Evolutionary conservation across 2,888 invertebrate genomes (phyloP), one percentile per base, ranked within the genome.

Genomic region (Anthophora plumipes): DNA sequence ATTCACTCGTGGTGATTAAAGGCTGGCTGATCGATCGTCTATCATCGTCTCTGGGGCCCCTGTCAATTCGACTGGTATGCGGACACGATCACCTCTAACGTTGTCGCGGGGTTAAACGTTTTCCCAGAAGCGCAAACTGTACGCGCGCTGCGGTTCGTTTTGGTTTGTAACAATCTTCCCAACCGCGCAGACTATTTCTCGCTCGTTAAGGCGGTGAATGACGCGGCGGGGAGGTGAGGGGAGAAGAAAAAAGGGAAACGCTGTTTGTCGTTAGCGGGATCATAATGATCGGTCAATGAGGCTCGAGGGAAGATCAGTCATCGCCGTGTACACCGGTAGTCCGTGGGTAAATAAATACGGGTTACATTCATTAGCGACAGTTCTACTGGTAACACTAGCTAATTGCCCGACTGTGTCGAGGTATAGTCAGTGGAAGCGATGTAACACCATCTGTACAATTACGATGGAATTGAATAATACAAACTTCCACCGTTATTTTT

Each of bases 71-170:
- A 81, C 85, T 85, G 89, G 91, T 89, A 92, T 90, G 91, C 92
- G 91, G 89, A 90, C 89, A 84, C 90, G 91, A 92, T 92, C 91
- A 90, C 90, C 90, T 90, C 89, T 90, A 91, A 91, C 91, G 86
- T 87, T 84, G 84, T 76, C 75, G 68, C 82, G 85, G 86, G 90
- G 90, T 90, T 91, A 90, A 91, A 86, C 88, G 90, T 90, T 92
- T n/a, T 91, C 90, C 88, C 88, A 90, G 86, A 85, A 87, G 85
- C n/a, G n/a, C 81, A 86, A 83, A 76, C 74, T 67, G 67, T 82
- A 76, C 50, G 31, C 37, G 64, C 25, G 9, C 25, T 54, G 70
- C n/a, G n/a, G n/a, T 73, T 70, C 67, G 66, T 80, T 75, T 82
- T 82, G n/a, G n/a, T n/a, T n/a, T n/a, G n/a, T n/a, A n/a, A n/a